Evolutionary conservation across 2,113 vertebrate species (phyloP), one percentile per base, ranked within the genome.

Genomic region (Stegostoma tigrinum): DNA sequence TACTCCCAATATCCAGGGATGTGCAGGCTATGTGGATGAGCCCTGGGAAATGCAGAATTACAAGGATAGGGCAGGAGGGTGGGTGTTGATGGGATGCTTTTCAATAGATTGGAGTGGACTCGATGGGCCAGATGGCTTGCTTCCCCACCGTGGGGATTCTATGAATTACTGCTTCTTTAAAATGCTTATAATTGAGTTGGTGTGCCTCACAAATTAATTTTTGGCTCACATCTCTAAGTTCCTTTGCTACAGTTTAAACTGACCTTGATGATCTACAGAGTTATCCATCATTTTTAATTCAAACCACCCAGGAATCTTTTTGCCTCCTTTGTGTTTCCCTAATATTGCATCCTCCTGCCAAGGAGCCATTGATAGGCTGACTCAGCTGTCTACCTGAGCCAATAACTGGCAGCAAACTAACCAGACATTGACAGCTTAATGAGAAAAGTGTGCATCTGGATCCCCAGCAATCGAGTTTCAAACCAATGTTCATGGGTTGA

Each of bases 351-450:
- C 6, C 34, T 66, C 61, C 19, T n/a, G 89, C 15, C 89, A 91
- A 91, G 38, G 3, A 42, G 78, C 78, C 5, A 17, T 23, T 83
- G 38, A 42, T 45, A 19, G 19, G 38, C 80, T 83, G 80, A 45
- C n/a, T n/a, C n/a, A n/a, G n/a, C n/a, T 83, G 42, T 83, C 38
- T 42, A 83, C 80, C 78, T 83, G 78, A 21, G 1, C 38, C 80
- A 83, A 38, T 42, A 45, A 45, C 38, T 83, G 75, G 38, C 80
- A 19, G n/a, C n/a, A 17, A 38, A 45, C 42, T 93, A 93, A 38
- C 89, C 61, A 21, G 61, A 38, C 61, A 38, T 93, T 93, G 55
- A 67, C n/a, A 42, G 64, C 89, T 93, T 93, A 93, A 93, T 67
- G 89, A 93, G 55, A 6, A 93, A 93, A 66, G 89, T n/a, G 19